A percentile compares a stretch with the other conserved stretches of the same genome.
Evolutionary conservation across 2,888 invertebrate genomes (phyloP).

Genomic region (Pristionchus mayeri): DNA sequence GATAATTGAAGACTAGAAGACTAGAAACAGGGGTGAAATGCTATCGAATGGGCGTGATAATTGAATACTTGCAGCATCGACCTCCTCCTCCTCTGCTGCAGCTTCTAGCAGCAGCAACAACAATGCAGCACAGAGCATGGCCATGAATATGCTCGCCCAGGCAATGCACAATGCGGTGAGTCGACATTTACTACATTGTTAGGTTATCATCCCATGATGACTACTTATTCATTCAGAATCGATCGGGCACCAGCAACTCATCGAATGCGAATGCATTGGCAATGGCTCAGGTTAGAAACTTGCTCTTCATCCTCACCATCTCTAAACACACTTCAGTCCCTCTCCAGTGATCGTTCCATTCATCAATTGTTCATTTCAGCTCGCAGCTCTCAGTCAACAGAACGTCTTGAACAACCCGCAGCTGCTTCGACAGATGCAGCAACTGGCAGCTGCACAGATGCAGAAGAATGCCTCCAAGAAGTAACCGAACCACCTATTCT

Average conservation of each 20-base stretch:
- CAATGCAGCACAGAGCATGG: constrained; percentile 14
- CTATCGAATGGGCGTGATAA: too few species aligned
- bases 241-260: not conserved
- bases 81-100: not conserved
- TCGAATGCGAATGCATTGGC: not conserved
- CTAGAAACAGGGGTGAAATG: too few species aligned
- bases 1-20: too few species aligned
- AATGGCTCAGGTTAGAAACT: not conserved
- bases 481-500: not conserved
- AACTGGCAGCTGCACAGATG: not conserved
- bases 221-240: not conserved
- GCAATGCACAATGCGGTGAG: constrained; percentile 42
- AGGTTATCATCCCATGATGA: too few species aligned
- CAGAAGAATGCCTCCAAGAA: constrained; percentile 44
- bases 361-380: not conserved
- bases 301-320: not conserved
- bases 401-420: not conserved
- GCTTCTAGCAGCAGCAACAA: not conserved
- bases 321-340: not conserved
- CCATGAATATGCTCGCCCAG: constrained; percentile 39
- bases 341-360: not conserved
- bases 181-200: too few species aligned
- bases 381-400: not conserved
- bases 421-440: constrained; percentile 41
- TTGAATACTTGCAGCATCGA: not conserved